Conservation (phyloP, 2,888 invertebrate species). For the Hemaris fuciformis region DNA sequence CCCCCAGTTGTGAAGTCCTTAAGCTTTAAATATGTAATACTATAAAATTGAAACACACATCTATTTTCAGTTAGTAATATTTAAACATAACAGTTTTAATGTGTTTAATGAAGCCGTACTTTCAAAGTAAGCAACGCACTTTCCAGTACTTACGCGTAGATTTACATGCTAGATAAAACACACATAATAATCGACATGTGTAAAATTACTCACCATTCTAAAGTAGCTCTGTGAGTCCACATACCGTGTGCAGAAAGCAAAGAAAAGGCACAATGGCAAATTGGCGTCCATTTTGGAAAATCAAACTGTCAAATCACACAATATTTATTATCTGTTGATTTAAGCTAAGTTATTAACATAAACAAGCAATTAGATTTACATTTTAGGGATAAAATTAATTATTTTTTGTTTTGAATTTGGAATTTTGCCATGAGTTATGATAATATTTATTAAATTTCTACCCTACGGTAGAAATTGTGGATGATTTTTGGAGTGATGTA, state of each 20-base stretch:
- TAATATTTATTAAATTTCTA: neutral
- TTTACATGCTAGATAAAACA: constrained; percentile 3
- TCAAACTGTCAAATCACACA: constrained; percentile 34
- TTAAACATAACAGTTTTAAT: neutral
- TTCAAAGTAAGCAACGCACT: neutral
- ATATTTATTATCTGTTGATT: constrained; percentile 14
- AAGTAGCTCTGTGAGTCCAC: constrained; percentile 64
- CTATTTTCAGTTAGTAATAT: neutral
- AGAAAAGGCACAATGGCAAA: constrained; percentile 41
- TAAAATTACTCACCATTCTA: constrained; percentile 64
- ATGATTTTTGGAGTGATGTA: neutral
- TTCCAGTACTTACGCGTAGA: neutral
- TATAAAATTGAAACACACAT: neutral
- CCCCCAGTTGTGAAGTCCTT: neutral
- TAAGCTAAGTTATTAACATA: neutral
- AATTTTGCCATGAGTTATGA: neutral
- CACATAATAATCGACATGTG: constrained; percentile 8
- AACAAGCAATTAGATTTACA: constrained; percentile 13
- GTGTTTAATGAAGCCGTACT: neutral
- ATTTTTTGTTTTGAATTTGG: neutral
- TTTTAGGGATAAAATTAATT: constrained; percentile 28
- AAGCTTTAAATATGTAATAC: neutral
- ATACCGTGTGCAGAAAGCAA: constrained; percentile 71
- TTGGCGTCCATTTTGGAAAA: constrained; percentile 52
- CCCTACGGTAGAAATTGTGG: neutral